Base-by-base conservation (phyloP, 2,797 vertebrate genomes). In the Phataginus tetradactyla region DNA sequence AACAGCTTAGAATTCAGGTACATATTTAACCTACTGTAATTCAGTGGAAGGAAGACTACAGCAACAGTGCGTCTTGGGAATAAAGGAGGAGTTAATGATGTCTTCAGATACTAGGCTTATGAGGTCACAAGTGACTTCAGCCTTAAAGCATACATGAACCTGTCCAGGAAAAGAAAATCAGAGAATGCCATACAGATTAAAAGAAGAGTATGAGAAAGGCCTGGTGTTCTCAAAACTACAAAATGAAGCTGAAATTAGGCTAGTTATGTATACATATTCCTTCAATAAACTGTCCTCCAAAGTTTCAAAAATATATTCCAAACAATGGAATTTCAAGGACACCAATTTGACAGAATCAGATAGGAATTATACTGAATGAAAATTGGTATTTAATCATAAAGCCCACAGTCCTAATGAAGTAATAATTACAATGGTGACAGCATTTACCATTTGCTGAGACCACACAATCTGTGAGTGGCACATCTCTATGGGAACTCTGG, bases 391-490 rank as follows among this genome's bases (percentile, higher is more conserved):
- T 63, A 92, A 39, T 37, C 6, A 42, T 7, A 45, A 86, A 45
- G 3, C 5, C 34, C 57, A 75, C 29, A 69, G 20, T 11, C 2
- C 32, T 75, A 42, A 13, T 39, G 66, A 68, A 51, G 18, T 93
- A 37, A 59, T 29, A 72, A 12, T 53, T 57, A 45, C 20, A 3
- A 21, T 9, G 32, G 25, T 27, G 23, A 75, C 4, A 9, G 68
- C 12, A 69, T 61, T 90, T 42, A 34, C 6, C 13, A 71, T 45
- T 69, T 75, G 1, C 20, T 29, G 29, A 90, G 13, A 4, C 69
- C 8, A 37, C 32, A 39, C 4, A 7, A 7, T 39, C 20, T 83
- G 2, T 75, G 21, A 37, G n/a, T 11, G 0, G 0, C 23, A 0
- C 20, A 51, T 81, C 20, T 49, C 4, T 27, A 4, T 45, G 64